Percentiles rank a stretch among this genome's conserved stretches.
Conservation (phyloP, 2,888 invertebrate species). For the Boloria selene region DNA sequence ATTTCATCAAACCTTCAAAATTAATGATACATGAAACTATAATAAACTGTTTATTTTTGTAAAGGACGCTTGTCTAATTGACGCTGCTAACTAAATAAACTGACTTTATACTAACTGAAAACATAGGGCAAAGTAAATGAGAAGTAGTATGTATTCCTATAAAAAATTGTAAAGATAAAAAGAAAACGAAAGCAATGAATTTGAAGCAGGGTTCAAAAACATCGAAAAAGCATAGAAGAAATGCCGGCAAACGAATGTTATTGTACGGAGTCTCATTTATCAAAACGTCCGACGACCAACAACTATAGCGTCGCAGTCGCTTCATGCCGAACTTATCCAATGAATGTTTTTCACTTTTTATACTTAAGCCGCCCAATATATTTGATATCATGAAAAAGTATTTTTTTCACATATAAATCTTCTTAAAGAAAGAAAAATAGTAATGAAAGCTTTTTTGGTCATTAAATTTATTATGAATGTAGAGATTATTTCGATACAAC, state of each 20-base stretch:
- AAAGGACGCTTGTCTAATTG: too few species aligned
- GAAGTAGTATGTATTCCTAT: too few species aligned
- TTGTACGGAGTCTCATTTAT: constrained; percentile 74
- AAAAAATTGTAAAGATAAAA: too few species aligned
- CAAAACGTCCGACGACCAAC: constrained; percentile 63
- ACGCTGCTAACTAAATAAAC: too few species aligned
- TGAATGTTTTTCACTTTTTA: constrained; percentile 48
- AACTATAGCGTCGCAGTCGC: constrained; percentile 40
- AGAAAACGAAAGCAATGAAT: too few species aligned
- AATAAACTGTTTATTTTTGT: too few species aligned
- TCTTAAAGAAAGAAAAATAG: constrained; percentile 23
- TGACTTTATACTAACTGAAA: too few species aligned
- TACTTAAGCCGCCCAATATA: constrained; percentile 48
- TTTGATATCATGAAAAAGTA: constrained; percentile 54
- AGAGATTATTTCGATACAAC: not conserved
- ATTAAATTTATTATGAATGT: too few species aligned
- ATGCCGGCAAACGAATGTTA: constrained; percentile 61
- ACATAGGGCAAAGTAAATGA: too few species aligned
- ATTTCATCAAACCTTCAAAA: too few species aligned
- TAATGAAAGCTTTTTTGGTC: not conserved
- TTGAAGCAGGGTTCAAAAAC: not conserved
- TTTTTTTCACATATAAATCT: constrained; percentile 55
- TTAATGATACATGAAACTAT: too few species aligned
- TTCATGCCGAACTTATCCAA: constrained; percentile 55
- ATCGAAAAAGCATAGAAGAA: constrained; percentile 56